Evolutionary conservation across 1,140 invertebrate genomes (phyloP), one percentile per base, ranked within the genome.

Genomic region (Drosophila arawakana): DNA sequence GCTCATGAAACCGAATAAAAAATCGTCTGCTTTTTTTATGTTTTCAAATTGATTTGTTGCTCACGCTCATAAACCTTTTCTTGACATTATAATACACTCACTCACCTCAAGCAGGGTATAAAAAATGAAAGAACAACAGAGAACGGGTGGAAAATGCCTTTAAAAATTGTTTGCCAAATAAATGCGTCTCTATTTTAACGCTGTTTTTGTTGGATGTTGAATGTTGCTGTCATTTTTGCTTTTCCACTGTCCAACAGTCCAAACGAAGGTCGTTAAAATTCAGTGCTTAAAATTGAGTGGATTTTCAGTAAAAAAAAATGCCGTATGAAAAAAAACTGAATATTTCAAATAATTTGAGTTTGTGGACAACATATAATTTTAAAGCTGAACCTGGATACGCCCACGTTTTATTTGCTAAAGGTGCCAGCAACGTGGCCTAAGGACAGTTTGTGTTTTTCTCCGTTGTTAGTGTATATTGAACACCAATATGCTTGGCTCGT

Each of bases 91-190:
- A 41, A 41, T 11, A 35, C 30, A n/a, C 35, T 1, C 30, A 18
- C 39, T 39, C 9, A 3, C 18, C 9, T 13, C 15, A 11, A 7
- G 6, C 54, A 41, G 54, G 35, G 54, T 57, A 41, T 41, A 37
- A 71, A 71, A 54, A 52, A 13, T 5, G 18, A 52, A 57, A 49
- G 11, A 57, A 11, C 41, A 73, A 5, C 8, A 34, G 35, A 73
- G 70, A 74, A 37, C 39, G 2, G 8, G 1, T 4, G 1, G 18
- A 65, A 61, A 61, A 54, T 54, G 21, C 47, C 58, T 72, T 59
- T 54, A 10, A 75, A 71, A 79, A 72, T 73, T 66, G 54, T 78
- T 67, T 50, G 70, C 50, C 25, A 77, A 74, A 62, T 63, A 50
- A 71, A 80, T 59, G 46, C 72, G 15, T 11, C 39, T 35, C 49